Evolutionary conservation across 92 coral and sea anemone genomes (phyloP).

Genomic region (Micromussa lordhowensis): DNA sequence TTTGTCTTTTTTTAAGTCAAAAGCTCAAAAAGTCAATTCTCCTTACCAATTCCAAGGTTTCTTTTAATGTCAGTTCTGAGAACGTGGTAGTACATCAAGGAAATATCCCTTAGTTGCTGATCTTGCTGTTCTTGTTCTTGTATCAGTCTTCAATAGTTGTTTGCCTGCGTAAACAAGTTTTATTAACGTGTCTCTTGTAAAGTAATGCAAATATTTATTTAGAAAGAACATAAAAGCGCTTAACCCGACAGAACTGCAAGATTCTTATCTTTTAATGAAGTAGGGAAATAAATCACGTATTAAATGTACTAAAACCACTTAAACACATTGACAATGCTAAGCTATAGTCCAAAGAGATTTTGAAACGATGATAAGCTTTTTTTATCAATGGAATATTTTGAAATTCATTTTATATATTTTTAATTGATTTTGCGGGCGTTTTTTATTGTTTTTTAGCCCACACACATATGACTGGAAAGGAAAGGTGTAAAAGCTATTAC

Average conservation of each 20-base stretch:
- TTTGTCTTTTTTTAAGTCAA: neutral
- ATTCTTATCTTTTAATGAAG: constrained; percentile 2
- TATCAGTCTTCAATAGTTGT: neutral
- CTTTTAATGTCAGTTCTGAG: neutral
- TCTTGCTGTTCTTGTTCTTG: neutral
- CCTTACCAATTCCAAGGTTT: neutral
- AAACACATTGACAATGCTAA: neutral
- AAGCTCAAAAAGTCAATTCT: neutral
- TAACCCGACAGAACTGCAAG: neutral
- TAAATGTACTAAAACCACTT: neutral
- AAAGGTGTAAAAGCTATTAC: constrained; percentile 6
- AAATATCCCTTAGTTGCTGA: neutral
- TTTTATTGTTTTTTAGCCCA: neutral
- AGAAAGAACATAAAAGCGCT: neutral
- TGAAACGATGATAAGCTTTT: neutral
- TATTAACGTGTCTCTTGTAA: neutral
- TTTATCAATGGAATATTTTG: neutral
- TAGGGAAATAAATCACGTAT: neutral
- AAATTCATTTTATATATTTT: neutral
- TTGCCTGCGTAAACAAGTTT: neutral
- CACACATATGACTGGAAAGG: neutral
- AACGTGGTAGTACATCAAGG: neutral
- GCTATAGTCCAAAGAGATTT: neutral
- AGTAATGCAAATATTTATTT: constrained; percentile 10
- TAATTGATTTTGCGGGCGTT: neutral